Evolutionary conservation across 2,888 invertebrate genomes (phyloP), one percentile per base, ranked within the genome.

Genomic region (Anthoptus insignis): DNA sequence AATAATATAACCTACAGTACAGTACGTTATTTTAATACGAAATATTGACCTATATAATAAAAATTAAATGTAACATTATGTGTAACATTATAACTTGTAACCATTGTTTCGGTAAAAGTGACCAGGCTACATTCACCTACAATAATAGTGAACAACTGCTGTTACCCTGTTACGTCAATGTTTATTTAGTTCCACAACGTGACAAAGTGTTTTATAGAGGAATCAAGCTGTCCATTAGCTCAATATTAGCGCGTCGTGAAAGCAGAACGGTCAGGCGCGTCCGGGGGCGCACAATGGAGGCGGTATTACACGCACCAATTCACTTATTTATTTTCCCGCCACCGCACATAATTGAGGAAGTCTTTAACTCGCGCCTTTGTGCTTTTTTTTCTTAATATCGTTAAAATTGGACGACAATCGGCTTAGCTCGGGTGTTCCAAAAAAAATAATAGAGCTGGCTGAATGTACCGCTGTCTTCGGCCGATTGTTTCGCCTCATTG

Each of bases 271-370:
- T 65, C 65, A 54, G 49, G 50, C 66, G 19, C 65, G 54, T 54
- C 64, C 61, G 63, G 59, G 47, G 49, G 47, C 54, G 50, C 57
- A 65, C 66, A 65, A 70, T 67, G 66, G 45, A 52, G 53, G 52
- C 66, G 22, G 45, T 45, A 67, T 70, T 66, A 60, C 68, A 47
- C 58, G 63, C 70, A 66, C 63, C 64, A 64, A 59, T 65, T 68
- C 65, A 65, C 65, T 68, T 78, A 76, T 81, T 79, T 87, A 81
- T 87, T 86, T 88, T 83, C 80, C 81, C 84, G 81, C 73, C 79
- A 50, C 64, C 57, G 42, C 42, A 76, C 75, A 75, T 89, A 89
- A 90, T 91, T 89, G 89, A 88, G 89, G 90, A 91, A 89, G 87
- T 84, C 79, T 87, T 88, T 86, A 84, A 75, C 74, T 75, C 73